phyloP scores from a whole-genome alignment of 1,140 invertebrate genomes.

The Zaprionus ornatus region DNA sequence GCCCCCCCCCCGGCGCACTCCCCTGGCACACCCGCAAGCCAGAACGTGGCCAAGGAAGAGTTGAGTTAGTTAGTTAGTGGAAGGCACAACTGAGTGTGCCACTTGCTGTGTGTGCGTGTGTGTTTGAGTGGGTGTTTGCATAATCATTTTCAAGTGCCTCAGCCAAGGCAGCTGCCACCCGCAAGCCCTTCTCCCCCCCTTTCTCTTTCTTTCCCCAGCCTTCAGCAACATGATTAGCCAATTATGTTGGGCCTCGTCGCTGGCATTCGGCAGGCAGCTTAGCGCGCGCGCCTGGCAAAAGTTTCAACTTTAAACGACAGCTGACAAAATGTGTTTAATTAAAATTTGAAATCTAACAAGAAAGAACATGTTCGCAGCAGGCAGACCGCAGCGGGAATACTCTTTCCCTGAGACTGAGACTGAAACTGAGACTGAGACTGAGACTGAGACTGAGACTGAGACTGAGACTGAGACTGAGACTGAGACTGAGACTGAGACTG shows the following conservation, averaged over 20 bases:
- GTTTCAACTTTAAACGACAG: slow-evolving; percentile 64
- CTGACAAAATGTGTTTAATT: slow-evolving; percentile 74
- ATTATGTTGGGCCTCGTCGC: slow-evolving; percentile 57
- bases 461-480: too few relatives aligned
- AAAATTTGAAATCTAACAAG: slow-evolving; percentile 60
- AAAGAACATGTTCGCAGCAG: neutral
- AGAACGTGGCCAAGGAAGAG: slow-evolving; percentile 32
- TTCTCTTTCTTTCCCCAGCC: neutral
- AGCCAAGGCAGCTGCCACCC: neutral
- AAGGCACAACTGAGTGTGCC: slow-evolving; percentile 2
- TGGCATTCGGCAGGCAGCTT: slow-evolving; percentile 43
- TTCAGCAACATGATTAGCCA: slow-evolving; percentile 65
- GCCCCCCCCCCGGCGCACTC: neutral
- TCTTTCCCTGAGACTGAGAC: neutral
- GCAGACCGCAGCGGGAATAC: neutral
- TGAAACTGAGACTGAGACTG: too few relatives aligned
- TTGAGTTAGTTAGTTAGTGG: slow-evolving; percentile 26
- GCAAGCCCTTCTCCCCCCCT: neutral
- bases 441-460: too few relatives aligned
- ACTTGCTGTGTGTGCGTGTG: slow-evolving; percentile 8
- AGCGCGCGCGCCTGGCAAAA: slow-evolving; percentile 20
- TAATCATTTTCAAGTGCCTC: slow-evolving; percentile 49
- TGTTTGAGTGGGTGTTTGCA: slow-evolving; percentile 45
- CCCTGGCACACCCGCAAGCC: slow-evolving; percentile 8
- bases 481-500: too few relatives aligned